Percentiles rank a stretch among this genome's conserved stretches.
phyloP scores from a whole-genome alignment of 1,140 invertebrate genomes.

The Augochlora pura region DNA sequence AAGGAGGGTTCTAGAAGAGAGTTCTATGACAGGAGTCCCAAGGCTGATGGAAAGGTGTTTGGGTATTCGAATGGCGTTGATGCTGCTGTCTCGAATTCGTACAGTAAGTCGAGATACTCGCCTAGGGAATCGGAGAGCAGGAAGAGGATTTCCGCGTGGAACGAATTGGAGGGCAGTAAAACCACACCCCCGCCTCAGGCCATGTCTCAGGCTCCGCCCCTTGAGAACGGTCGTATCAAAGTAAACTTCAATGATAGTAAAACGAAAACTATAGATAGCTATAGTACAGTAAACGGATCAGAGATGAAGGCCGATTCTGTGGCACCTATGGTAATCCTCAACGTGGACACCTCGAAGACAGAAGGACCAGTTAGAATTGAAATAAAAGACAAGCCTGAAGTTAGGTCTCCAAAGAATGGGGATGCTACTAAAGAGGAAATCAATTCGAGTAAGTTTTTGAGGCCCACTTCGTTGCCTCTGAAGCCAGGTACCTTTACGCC shows the following conservation, averaged over 20 bases:
- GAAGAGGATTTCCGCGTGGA: slow-evolving; percentile 64
- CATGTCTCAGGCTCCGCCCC: background rate
- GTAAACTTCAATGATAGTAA: slow-evolving; percentile 31
- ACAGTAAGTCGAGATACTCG: slow-evolving; percentile 62
- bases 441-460: slow-evolving; percentile 84
- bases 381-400: slow-evolving; percentile 47
- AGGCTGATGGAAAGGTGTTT: slow-evolving; percentile 52
- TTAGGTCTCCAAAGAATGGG: slow-evolving; percentile 54
- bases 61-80: slow-evolving; percentile 56
- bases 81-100: slow-evolving; percentile 51
- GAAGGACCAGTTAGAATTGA: slow-evolving; percentile 63
- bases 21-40: slow-evolving; percentile 60
- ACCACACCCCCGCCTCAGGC: slow-evolving; percentile 15
- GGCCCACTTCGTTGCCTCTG: slow-evolving; percentile 89
- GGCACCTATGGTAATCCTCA: slow-evolving; percentile 57
- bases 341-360: slow-evolving; percentile 60
- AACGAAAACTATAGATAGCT: slow-evolving; percentile 35
- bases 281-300: slow-evolving; percentile 34
- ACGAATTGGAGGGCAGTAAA: slow-evolving; percentile 53
- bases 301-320: slow-evolving; percentile 44
- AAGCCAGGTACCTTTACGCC: slow-evolving; percentile 90
- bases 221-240: slow-evolving; percentile 63
- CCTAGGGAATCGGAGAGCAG: slow-evolving; percentile 58
- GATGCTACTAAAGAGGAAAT: slow-evolving; percentile 55
- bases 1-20: slow-evolving; percentile 57